A percentile compares a stretch with the other conserved stretches of the same genome.
Evolutionary conservation across 92 coral and sea anemone species (phyloP).

Genomic region (Heteractis magnifica): DNA sequence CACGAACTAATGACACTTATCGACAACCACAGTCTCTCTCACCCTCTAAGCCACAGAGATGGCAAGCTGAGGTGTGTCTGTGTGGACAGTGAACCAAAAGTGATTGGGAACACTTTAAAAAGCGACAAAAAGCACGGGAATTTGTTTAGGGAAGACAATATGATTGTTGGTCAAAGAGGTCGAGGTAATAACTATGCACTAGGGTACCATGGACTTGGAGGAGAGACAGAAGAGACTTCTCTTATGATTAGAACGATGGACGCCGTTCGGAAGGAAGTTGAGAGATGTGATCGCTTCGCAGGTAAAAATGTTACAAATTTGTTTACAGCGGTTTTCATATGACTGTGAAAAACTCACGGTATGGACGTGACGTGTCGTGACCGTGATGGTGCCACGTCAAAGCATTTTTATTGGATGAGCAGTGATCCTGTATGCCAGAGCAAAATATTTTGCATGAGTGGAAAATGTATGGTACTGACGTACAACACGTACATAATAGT

Average conservation of each 20-base stretch:
- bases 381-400: background rate
- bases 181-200: constrained; percentile 87
- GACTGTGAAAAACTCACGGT: too few relatives aligned
- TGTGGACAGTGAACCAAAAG: constrained; percentile 86
- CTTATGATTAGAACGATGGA: constrained; percentile 67
- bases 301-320: constrained; percentile 31
- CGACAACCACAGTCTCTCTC: constrained; percentile 56
- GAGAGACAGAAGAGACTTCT: constrained; percentile 64
- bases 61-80: constrained; percentile 85
- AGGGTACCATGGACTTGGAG: constrained; percentile 69
- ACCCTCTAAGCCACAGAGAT: constrained; percentile 84
- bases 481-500: too few relatives aligned
- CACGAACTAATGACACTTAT: constrained; percentile 76
- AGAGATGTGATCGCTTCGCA: constrained; percentile 78
- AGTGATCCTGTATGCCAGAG: too few relatives aligned
- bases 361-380: too few relatives aligned
- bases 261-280: constrained; percentile 72
- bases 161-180: constrained; percentile 70
- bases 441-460: too few relatives aligned
- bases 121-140: constrained; percentile 50
- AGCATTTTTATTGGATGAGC: too few relatives aligned
- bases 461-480: too few relatives aligned
- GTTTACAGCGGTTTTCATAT: too few relatives aligned
- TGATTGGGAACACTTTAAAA: constrained; percentile 44
- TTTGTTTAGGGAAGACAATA: constrained; percentile 62